Conservation (phyloP, 2,888 invertebrate genomes). For the Trachelus tabidus region DNA sequence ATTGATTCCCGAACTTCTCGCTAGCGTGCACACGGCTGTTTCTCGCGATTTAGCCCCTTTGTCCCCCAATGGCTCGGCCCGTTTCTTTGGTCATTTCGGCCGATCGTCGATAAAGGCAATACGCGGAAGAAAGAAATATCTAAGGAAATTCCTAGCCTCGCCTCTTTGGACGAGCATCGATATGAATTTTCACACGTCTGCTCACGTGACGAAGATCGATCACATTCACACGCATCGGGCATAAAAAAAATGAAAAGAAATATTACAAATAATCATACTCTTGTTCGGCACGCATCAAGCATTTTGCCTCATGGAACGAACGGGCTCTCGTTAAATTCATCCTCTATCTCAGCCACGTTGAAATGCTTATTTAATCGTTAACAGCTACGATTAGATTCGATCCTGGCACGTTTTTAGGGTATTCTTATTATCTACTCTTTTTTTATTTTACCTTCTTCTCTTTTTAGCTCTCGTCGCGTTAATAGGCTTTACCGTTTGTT, state of each 20-base stretch:
- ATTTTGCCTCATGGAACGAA: neutral
- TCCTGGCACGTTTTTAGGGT: neutral
- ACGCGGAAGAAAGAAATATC: constrained; percentile 6
- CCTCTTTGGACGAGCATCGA: constrained; percentile 8
- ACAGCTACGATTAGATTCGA: neutral
- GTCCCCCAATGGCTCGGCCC: neutral
- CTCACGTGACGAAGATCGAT: constrained; percentile 28
- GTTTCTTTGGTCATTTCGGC: neutral
- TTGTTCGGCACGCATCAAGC: neutral
- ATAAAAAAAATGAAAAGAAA: neutral
- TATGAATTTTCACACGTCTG: neutral
- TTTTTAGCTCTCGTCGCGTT: neutral
- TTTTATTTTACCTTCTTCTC: neutral
- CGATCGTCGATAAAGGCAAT: neutral
- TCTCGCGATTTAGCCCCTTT: constrained; percentile 24
- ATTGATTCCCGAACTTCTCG: constrained; percentile 42
- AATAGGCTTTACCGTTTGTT: neutral
- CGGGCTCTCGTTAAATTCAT: neutral
- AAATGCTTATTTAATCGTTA: neutral
- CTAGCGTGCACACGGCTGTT: constrained; percentile 43
- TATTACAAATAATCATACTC: constrained; percentile 11
- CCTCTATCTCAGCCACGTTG: neutral
- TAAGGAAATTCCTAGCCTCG: constrained; percentile 13
- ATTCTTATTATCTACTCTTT: neutral
- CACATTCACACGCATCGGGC: neutral